Base-by-base conservation (phyloP, 2,113 vertebrate species). In the Eretmochelys imbricata region DNA sequence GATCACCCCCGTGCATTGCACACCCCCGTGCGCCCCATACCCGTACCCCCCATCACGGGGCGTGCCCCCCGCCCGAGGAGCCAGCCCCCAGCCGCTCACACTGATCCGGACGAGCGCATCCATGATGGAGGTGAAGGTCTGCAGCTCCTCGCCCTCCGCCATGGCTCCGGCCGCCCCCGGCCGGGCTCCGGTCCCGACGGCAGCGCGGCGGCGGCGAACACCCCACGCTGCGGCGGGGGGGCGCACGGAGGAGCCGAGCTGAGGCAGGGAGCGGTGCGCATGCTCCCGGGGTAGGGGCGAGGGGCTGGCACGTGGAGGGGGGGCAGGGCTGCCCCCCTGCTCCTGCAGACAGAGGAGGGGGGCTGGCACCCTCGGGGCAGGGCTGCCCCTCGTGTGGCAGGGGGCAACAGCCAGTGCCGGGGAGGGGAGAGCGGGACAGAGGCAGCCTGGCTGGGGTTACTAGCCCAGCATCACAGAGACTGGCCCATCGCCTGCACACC, bases 81-180 rank as follows among this genome's bases (percentile, higher is more conserved):
- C 35, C 75, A 65, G 46, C 94, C 90, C 50, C 51, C 91, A 83
- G 87, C 69, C 92, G 98, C 99, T 99, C 96, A 99, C 99, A 97
- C 98, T 99, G 89, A 99, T 99, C 97, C 99, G 98, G 98, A 99
- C 99, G 97, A 99, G 98, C 14, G 99, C 99, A 94, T 99, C 99
- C 99, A 99, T 99, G 96, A 99, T 99, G 72, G 99, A 99, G 69
- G 99, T 99, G 94, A 99, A 99, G 85, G 98, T 99, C 97, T 99
- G 98, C 92, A 99, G 96, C n/a, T 98, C 98, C 87, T 99, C 99
- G 82, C 98, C 98, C 91, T 99, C 99, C 93, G 99, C 99, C 99
- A 99, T 99, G 97, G 92, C 94, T 97, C 87, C 82, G 85, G 84
- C 85, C 95, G 83, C 93, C 87, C 92, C 79, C 48, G n/a, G 80